phyloP scores from a whole-genome alignment of 2,113 vertebrate species.

The human (Homo sapiens) region DNA sequence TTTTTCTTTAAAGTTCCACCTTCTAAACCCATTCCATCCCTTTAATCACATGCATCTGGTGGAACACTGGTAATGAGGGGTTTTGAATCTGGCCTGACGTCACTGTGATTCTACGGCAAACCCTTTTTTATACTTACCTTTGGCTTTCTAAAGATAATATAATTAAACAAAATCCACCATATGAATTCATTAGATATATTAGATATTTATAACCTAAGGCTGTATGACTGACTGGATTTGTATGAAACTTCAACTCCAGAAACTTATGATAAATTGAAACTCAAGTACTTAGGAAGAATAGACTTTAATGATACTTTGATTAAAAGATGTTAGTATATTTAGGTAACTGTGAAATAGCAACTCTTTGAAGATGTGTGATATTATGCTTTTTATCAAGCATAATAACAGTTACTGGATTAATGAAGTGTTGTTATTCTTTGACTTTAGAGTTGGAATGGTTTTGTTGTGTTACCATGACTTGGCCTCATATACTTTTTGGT shows the following conservation, averaged over 20 bases:
- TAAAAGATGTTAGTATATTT: constrained; percentile 14
- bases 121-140: background rate
- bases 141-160: constrained; percentile 51
- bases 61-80: background rate
- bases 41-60: constrained; percentile 33
- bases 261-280: constrained; percentile 35
- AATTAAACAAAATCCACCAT: background rate
- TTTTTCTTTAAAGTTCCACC: background rate
- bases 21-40: background rate
- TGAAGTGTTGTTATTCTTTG: background rate
- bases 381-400: constrained; percentile 14
- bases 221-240: constrained; percentile 26
- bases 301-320: background rate
- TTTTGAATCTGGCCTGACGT: constrained; percentile 15
- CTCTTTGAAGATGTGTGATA: background rate
- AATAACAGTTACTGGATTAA: background rate
- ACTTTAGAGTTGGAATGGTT: constrained; percentile 20
- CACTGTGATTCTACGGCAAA: background rate
- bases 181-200: background rate
- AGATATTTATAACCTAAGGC: background rate
- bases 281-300: constrained; percentile 2
- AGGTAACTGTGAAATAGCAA: background rate
- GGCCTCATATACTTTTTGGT: background rate
- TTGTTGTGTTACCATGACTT: background rate
- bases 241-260: background rate